Base-by-base conservation (phyloP, 2,888 invertebrate species). In the Nymphalis polychloros region DNA sequence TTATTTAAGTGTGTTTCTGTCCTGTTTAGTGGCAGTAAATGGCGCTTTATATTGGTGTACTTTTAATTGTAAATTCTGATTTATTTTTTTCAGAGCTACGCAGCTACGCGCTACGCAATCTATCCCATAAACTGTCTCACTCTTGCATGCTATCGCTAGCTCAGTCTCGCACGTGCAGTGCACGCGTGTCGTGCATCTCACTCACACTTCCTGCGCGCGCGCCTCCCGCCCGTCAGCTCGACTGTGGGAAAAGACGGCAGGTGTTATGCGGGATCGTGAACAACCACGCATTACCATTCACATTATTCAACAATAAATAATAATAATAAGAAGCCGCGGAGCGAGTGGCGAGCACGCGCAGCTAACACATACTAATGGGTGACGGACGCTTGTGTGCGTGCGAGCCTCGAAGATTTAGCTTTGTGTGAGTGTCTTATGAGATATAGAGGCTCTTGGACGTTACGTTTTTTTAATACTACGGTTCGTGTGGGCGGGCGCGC, bases 171-270 rank as follows among this genome's bases (percentile, higher is more conserved):
- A 82, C 89, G 89, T 85, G 87, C 83, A 82, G 72, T 83, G 82
- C 90, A 88, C 88, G 88, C 87, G 84, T 75, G 75, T 70, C 71
- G 71, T 71, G 72, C 77, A 78, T 88, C 89, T 80, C 88, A 78
- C 88, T 79, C 89, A 71, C 77, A 76, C 89, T 88, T 89, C 89
- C 88, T 90, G 89, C 88, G 87, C 89, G 80, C 79, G 86, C 86
- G 88, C 85, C 85, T 83, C 77, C 78, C 81, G 82, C 81, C 75
- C 77, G 81, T 80, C 79, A 82, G 85, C 86, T 80, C 84, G 90
- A 93, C 88, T 93, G 93, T 93, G 93, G 93, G 93, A 93, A 93
- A 93, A 92, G 86, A 89, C 90, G 93, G 93, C 93, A 93, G 93
- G 93, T 93, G 94, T 88, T 92, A 90, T 90, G 93, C 92, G 91